phyloP scores from a whole-genome alignment of 2,797 vertebrate genomes.

The Falco rusticolus region DNA sequence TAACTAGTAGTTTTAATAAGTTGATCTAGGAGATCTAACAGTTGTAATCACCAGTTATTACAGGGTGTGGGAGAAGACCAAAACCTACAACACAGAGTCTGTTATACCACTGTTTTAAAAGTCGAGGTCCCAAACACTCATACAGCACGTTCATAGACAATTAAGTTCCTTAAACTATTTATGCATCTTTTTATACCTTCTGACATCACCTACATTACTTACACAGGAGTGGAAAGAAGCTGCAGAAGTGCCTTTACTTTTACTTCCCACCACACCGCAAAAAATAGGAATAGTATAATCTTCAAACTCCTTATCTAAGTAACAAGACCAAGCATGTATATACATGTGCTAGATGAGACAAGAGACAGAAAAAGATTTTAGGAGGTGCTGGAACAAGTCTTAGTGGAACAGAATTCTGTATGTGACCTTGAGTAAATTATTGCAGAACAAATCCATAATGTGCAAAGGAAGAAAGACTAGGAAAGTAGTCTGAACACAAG shows the following conservation, averaged over 20 bases:
- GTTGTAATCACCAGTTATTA: background rate
- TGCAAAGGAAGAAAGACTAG: background rate
- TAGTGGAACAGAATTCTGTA: background rate
- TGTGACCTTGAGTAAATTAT: background rate
- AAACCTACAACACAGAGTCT: background rate
- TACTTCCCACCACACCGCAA: background rate
- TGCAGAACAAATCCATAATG: background rate
- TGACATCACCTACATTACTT: background rate
- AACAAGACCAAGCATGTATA: background rate
- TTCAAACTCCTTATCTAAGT: background rate
- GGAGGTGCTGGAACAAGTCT: background rate
- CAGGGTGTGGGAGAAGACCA: background rate
- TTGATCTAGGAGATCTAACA: background rate
- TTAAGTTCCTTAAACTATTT: background rate
- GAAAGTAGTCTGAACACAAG: background rate
- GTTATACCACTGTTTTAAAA: background rate
- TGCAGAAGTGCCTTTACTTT: background rate
- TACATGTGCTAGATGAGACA: background rate
- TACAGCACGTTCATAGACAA: background rate
- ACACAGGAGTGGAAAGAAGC: background rate
- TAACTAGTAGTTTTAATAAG: background rate
- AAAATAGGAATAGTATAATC: background rate
- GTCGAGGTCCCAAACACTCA: background rate
- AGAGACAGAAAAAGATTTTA: background rate
- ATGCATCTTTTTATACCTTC: background rate